phyloP scores from a whole-genome alignment of 1,140 invertebrate genomes.

The Cydia splendana region DNA sequence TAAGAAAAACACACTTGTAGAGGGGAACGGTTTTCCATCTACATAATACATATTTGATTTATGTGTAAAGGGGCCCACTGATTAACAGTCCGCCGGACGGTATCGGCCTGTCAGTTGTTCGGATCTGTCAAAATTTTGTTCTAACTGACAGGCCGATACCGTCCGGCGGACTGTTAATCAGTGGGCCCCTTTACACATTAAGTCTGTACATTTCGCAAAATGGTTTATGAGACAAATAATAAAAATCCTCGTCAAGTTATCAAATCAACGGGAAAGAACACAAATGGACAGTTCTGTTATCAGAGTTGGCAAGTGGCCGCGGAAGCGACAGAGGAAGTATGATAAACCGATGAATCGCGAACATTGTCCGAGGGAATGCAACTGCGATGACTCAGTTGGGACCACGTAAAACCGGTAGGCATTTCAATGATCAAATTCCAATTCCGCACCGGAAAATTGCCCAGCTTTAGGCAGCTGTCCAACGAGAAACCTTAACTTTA shows the following conservation, averaged over 20 bases:
- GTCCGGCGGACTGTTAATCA: too few relatives aligned
- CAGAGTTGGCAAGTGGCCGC: conserved; percentile 48
- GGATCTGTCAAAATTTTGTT: too few relatives aligned
- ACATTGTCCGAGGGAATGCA: conserved; percentile 49
- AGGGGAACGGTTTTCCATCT: neutral
- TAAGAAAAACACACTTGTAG: too few relatives aligned
- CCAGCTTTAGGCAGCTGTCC: neutral
- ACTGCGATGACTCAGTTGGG: conserved; percentile 33
- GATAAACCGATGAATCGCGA: conserved; percentile 64
- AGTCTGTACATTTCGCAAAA: neutral
- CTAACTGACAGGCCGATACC: too few relatives aligned
- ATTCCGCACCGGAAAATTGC: neutral
- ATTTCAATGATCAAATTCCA: neutral
- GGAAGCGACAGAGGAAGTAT: conserved; percentile 69
- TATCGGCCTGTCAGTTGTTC: too few relatives aligned
- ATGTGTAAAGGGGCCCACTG: too few relatives aligned
- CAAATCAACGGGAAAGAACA: neutral
- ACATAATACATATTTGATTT: neutral
- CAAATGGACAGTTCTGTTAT: conserved; percentile 49
- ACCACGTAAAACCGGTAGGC: neutral
- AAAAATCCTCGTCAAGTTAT: neutral
- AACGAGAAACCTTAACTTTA: neutral
- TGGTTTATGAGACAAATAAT: neutral
- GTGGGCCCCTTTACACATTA: too few relatives aligned
- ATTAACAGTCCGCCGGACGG: too few relatives aligned